These are phyloP conservation scores for Lithophane socia DNA, from an alignment of 2,888 invertebrate species.

Conservation along the genomic window DNA sequence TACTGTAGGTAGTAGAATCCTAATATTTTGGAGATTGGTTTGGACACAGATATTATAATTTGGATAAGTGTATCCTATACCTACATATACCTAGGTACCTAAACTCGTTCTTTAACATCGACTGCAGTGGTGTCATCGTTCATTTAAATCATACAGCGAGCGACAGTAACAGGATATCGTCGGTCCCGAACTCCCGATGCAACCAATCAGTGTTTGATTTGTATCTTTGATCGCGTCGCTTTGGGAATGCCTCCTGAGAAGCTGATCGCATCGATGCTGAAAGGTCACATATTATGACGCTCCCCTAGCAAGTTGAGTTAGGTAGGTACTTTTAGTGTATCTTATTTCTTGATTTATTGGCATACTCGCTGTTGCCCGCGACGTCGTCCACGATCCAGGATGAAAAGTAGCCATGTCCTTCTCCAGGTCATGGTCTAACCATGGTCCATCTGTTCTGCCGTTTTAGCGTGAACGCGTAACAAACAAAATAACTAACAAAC, in stretches of 20 bases:
- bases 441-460: no score
- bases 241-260: constrained; percentile 49
- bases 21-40: background rate
- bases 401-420: no score
- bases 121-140: constrained; percentile 21
- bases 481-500: no score
- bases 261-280: constrained; percentile 9
- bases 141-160: constrained; percentile 53
- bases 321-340: constrained; percentile 15
- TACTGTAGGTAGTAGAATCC: background rate
- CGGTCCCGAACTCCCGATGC: constrained; percentile 77
- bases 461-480: no score
- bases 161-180: constrained; percentile 66
- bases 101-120: background rate
- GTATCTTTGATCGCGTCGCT: constrained; percentile 50
- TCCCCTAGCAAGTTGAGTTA: constrained; percentile 7
- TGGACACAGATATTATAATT: no score
- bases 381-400: no score
- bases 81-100: background rate
- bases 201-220: constrained; percentile 78
- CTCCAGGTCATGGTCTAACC: no score
- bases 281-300: constrained; percentile 25
- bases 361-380: no score
- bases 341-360: constrained; percentile 43
- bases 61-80: background rate